Percentiles rank a stretch among this genome's conserved stretches.
These are phyloP conservation scores for Todus mexicanus DNA, from an alignment of 2,797 vertebrate species.

Conservation along the genomic window DNA sequence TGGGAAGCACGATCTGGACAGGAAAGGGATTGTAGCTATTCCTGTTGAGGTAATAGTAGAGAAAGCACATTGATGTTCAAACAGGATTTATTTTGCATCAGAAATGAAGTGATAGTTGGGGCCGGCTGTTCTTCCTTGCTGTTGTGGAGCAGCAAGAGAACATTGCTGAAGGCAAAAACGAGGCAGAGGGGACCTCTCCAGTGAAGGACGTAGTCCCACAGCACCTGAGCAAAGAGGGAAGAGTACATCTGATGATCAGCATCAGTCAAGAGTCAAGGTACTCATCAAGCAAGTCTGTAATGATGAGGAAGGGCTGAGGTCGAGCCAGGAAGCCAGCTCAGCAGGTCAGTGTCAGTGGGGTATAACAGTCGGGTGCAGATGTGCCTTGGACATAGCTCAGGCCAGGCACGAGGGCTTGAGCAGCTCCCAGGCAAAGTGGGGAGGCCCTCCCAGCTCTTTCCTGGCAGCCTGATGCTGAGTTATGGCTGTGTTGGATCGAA, in stretches of 20 bases:
- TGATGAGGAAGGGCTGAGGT: not conserved
- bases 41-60: not conserved
- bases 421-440: not conserved
- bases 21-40: conserved; percentile 7
- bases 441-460: not conserved
- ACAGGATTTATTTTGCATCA: not conserved
- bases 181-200: not conserved
- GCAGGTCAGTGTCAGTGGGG: not conserved
- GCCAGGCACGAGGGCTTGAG: not conserved
- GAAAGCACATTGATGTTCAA: not conserved
- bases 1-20: not conserved
- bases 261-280: not conserved
- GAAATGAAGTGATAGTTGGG: not conserved
- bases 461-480: not conserved
- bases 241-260: not conserved
- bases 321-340: not conserved
- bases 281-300: not conserved
- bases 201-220: not conserved
- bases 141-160: not conserved
- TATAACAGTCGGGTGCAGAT: not conserved
- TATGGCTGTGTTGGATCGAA: not conserved
- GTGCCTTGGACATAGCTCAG: not conserved
- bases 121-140: not conserved
- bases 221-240: not conserved
- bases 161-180: not conserved